Evolutionary conservation across 1,140 invertebrate species (phyloP), one percentile per base, ranked within the genome.

Genomic region (Chymomyza costata): DNA sequence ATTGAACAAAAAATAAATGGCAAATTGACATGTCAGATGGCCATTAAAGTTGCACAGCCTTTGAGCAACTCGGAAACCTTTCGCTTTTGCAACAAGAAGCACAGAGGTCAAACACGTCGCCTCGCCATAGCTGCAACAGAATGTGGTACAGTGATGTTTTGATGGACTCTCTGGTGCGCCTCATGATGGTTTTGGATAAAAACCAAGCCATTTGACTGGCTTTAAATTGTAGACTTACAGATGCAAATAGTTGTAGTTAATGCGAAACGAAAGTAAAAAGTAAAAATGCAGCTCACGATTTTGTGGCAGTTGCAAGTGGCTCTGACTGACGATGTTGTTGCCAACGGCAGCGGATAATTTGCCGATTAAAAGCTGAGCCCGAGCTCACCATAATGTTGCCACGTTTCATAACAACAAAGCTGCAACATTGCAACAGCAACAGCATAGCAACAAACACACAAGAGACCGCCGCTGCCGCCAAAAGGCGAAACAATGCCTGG

Each of bases 401-500:
- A n/a, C n/a, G n/a, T n/a, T n/a, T n/a, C n/a, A n/a, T n/a, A n/a
- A n/a, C n/a, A n/a, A n/a, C n/a, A n/a, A n/a, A n/a, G n/a, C n/a
- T n/a, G n/a, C n/a, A n/a, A n/a, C n/a, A n/a, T n/a, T n/a, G n/a
- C n/a, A n/a, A n/a, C n/a, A n/a, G n/a, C n/a, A n/a, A n/a, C n/a
- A n/a, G n/a, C 70, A 78, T 76, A 76, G 71, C 66, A 71, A 78
- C 66, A 69, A n/a, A 67, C 28, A 21, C n/a, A n/a, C n/a, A n/a
- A n/a, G n/a, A n/a, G n/a, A n/a, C n/a, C n/a, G n/a, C n/a, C n/a
- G n/a, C n/a, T n/a, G n/a, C n/a, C n/a, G n/a, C n/a, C n/a, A n/a
- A n/a, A n/a, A n/a, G n/a, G n/a, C 3, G 43, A 59, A 62, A 76
- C 71, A 76, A 76, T 80, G 73, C 73, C 62, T 71, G 73, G 62